Percentiles rank a stretch among this genome's conserved stretches.
Conservation (phyloP, 2,797 vertebrate species). For the Siniperca obscura region DNA sequence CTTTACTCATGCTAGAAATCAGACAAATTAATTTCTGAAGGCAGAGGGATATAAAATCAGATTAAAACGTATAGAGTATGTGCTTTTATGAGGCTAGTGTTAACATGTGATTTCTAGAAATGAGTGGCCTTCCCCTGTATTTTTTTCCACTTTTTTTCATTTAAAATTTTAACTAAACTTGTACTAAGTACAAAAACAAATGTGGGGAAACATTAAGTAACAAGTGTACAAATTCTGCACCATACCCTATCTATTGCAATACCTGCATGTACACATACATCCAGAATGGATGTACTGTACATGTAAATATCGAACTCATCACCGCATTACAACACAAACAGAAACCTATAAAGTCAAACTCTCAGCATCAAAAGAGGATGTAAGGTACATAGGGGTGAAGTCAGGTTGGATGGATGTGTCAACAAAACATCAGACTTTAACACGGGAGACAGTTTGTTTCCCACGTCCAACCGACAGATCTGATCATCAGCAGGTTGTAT, state of each 20-base stretch:
- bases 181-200: neutral
- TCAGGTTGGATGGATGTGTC: neutral
- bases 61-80: neutral
- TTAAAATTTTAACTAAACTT: neutral
- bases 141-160: neutral
- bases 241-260: neutral
- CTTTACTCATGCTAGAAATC: neutral
- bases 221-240: neutral
- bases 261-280: neutral
- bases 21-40: neutral
- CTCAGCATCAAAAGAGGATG: neutral
- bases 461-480: too few species aligned
- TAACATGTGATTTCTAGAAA: neutral
- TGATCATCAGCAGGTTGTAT: neutral
- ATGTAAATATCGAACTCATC: neutral
- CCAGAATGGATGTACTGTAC: neutral
- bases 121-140: neutral
- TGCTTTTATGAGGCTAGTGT: neutral
- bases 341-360: neutral
- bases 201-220: neutral
- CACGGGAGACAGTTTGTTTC: neutral
- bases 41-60: neutral
- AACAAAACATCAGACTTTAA: neutral
- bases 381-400: neutral
- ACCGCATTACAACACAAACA: neutral